Base-by-base conservation (phyloP, 2,888 invertebrate genomes). In the Syritta pipiens region DNA sequence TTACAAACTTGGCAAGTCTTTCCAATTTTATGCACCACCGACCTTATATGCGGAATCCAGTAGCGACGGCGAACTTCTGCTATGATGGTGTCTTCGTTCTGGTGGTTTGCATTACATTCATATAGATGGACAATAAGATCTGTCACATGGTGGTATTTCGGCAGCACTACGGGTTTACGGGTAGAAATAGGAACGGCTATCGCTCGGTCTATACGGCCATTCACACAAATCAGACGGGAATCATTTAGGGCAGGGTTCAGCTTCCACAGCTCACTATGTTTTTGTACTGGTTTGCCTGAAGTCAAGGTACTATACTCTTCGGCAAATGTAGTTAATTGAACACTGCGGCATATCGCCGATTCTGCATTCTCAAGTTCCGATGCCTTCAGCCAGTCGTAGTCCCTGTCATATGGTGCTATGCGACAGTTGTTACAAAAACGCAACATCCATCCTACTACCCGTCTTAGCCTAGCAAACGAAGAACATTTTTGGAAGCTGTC, bases 301-400 rank as follows among this genome's bases (percentile, higher is more conserved):
- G 14, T 40, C 40, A 17, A 14, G 40, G 14, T 40, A 40, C 28
- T 30, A 14, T 60, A 53, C 19, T 76, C 69, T 3, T 49, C 57
- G 3, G 49, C 26, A 17, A 30, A 76, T 7, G 30, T 20, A 37
- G 63, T 35, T 30, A 26, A 42, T 37, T 75, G 67, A 12, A 51
- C 57, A 5, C 24, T 12, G 3, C 59, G 53, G 28, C 26, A 37
- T 17, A 65, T 42, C 3, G 42, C 46, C 35, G n/a, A 3, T 26
- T 65, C 51, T 5, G 69, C 57, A 1, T 35, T 37, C 20, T 62
- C 17, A 9, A 40, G 14, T 6, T 17, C 40, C 2, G 40, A 40
- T 9, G 40, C 40, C 7, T 40, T 40, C 17, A 40, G 40, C 40
- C 40, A 40, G 40, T 40, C 19, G n/a, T 28, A 3, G n/a, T 28